A percentile compares a stretch with the other conserved stretches of the same genome.
phyloP scores from a whole-genome alignment of 2,797 vertebrate genomes.

The Poeciliopsis infans region DNA sequence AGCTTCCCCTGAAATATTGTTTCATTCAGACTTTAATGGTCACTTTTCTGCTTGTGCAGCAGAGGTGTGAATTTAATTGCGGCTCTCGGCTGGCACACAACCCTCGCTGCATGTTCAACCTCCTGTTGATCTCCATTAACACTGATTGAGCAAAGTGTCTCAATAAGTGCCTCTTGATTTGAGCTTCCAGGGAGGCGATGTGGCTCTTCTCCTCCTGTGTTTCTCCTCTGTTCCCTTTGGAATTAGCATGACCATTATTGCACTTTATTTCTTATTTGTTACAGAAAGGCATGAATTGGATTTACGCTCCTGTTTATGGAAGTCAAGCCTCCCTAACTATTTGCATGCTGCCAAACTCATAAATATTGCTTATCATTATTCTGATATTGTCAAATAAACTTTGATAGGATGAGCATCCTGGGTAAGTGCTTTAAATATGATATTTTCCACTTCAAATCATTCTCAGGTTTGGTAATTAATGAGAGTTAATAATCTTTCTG shows the following conservation, averaged over 20 bases:
- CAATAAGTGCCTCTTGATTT: conserved; percentile 6
- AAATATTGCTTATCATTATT: conserved; percentile 27
- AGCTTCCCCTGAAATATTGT: not conserved
- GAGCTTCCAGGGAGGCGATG: not conserved
- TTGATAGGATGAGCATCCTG: conserved; percentile 7
- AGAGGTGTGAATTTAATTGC: not conserved
- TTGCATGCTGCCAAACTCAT: not conserved
- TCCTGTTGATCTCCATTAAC: conserved; percentile 20
- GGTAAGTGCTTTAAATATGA: conserved; percentile 17
- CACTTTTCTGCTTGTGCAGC: not conserved
- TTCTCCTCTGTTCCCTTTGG: not conserved
- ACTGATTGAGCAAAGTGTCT: conserved; percentile 1
- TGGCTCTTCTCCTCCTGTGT: not conserved
- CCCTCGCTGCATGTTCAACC: not conserved
- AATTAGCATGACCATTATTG: not conserved
- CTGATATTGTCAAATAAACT: not conserved
- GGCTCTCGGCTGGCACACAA: not conserved
- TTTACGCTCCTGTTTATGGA: not conserved
- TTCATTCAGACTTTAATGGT: not conserved
- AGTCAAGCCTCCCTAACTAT: not conserved
- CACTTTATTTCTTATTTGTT: not conserved
- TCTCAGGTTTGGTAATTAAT: conserved; percentile 24
- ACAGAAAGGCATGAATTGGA: not conserved
- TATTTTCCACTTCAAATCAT: not conserved
- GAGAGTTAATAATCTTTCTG: not conserved